These are phyloP conservation scores for Chymomyza costata DNA, from an alignment of 1,140 invertebrate species.

Conservation along the genomic window DNA sequence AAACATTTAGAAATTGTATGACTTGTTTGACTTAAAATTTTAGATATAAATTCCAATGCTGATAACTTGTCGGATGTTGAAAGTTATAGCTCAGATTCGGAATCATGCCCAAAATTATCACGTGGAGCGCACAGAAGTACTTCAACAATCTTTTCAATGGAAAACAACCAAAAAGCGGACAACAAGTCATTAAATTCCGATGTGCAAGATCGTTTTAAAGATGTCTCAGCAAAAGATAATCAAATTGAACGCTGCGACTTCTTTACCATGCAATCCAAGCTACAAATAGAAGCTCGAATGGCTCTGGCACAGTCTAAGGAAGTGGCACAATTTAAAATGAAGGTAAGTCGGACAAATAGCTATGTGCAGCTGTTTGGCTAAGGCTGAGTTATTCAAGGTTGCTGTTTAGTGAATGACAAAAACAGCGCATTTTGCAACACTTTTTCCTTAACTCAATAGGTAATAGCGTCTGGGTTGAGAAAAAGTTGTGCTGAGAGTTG, in stretches of 20 bases:
- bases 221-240: slow-evolving; percentile 13
- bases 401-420: too few species aligned
- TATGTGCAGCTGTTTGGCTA: too few species aligned
- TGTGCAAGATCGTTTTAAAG: slow-evolving; percentile 10
- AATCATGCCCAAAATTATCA: slow-evolving; percentile 75
- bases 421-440: too few species aligned
- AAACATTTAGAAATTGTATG: too few species aligned
- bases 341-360: too few species aligned
- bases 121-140: slow-evolving; percentile 21
- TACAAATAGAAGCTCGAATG: slow-evolving; percentile 93
- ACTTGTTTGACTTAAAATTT: too few species aligned
- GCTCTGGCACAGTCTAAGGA: slow-evolving; percentile 93
- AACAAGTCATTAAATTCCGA: neutral
- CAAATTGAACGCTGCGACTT: slow-evolving; percentile 81
- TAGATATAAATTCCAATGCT: slow-evolving; percentile 96
- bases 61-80: slow-evolving; percentile 90
- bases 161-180: slow-evolving; percentile 23
- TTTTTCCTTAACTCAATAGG: too few species aligned
- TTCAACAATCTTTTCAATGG: slow-evolving; percentile 10
- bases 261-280: slow-evolving; percentile 85
- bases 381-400: too few species aligned
- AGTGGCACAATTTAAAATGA: slow-evolving; percentile 95
- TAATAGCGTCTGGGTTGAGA: too few species aligned
- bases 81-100: slow-evolving; percentile 83
- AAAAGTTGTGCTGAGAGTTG: too few species aligned